Conservation (phyloP, 2,888 invertebrate genomes). For the Brachypalpus laphriformis region DNA sequence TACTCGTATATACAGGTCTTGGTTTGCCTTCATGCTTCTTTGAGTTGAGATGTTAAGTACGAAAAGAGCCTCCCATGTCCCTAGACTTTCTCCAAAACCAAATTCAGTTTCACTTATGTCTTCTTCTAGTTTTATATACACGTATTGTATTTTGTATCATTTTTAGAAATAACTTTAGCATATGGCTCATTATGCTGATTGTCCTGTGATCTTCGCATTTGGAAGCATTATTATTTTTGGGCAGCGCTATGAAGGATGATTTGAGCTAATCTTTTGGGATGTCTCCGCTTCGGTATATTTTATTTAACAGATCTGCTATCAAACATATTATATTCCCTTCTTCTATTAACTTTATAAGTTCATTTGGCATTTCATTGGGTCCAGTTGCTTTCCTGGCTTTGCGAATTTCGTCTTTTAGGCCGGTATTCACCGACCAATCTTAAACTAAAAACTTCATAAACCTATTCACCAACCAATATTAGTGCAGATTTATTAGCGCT, state of each 20-base stretch:
- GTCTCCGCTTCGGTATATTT: too few species aligned
- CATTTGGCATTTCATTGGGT: neutral
- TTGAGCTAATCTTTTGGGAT: too few species aligned
- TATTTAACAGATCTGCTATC: neutral
- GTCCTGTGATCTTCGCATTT: too few species aligned
- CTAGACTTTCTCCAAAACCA: neutral
- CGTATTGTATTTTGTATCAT: too few species aligned
- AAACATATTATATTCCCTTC: neutral
- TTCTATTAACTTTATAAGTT: neutral
- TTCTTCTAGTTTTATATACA: neutral
- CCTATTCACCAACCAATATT: too few species aligned
- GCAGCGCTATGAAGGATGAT: too few species aligned
- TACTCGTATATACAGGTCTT: neutral
- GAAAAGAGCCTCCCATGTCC: neutral
- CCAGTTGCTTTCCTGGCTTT: neutral
- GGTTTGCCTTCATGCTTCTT: neutral
- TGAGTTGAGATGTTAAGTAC: neutral
- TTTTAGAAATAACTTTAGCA: too few species aligned
- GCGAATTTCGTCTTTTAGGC: neutral
- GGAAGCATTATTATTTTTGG: too few species aligned
- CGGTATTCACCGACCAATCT: too few species aligned
- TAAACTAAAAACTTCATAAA: too few species aligned
- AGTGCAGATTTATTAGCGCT: too few species aligned
- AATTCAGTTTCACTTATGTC: neutral
- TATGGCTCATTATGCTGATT: too few species aligned